Percentiles rank a stretch among this genome's conserved stretches.
These are phyloP conservation scores for Staurois parvus DNA, from an alignment of 2,797 vertebrate species.

Conservation along the genomic window DNA sequence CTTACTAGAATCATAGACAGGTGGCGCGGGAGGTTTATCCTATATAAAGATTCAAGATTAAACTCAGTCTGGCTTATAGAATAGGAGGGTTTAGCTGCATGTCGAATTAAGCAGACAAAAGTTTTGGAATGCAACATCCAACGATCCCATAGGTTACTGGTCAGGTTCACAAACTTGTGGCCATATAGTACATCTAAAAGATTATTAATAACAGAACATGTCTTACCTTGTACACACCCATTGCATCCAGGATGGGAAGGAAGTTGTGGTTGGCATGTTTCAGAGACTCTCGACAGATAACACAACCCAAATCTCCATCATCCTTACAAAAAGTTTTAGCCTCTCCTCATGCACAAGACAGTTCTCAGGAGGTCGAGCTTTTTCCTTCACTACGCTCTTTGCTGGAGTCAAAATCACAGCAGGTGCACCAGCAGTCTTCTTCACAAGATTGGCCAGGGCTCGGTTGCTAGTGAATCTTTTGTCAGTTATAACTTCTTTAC, in stretches of 20 bases:
- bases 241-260: conserved; percentile 65
- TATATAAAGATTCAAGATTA: too few species aligned
- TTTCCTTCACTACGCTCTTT: not conserved
- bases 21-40: too few species aligned
- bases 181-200: too few species aligned
- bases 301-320: conserved; percentile 66
- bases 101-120: too few species aligned
- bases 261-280: conserved; percentile 66
- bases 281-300: conserved; percentile 68
- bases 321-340: conserved; percentile 70
- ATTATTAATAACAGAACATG: not conserved
- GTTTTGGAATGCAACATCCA: too few species aligned
- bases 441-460: conserved; percentile 60
- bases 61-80: too few species aligned
- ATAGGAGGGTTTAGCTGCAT: too few species aligned
- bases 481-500: conserved; percentile 44
- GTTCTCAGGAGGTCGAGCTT: conserved; percentile 6
- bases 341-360: conserved; percentile 67
- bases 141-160: too few species aligned
- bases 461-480: conserved; percentile 49
- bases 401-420: not conserved
- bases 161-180: too few species aligned
- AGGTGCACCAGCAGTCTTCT: conserved; percentile 51
- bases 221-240: conserved; percentile 64
- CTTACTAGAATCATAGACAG: too few species aligned